Conservation (phyloP, 1,140 invertebrate species). For the Lasioglossum baleicum region DNA sequence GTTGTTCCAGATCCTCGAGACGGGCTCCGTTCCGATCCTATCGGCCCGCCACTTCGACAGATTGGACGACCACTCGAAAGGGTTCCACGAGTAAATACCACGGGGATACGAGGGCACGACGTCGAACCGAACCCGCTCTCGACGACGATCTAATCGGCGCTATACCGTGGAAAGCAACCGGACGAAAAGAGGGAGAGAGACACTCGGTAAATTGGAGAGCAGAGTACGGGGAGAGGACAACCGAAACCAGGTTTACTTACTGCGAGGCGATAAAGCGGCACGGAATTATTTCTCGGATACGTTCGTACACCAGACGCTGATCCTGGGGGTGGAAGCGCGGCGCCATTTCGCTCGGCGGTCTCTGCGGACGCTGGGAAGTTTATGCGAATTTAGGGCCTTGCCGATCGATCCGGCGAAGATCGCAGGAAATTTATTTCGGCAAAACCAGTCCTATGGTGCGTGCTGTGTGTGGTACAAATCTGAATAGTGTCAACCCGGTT, state of each 20-base stretch:
- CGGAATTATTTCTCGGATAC: background rate
- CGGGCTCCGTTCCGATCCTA: constrained; percentile 43
- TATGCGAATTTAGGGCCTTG: too few species aligned
- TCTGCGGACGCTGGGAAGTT: too few species aligned
- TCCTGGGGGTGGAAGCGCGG: too few species aligned
- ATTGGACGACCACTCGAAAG: constrained; percentile 36
- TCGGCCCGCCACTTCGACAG: constrained; percentile 25
- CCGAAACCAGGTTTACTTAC: background rate
- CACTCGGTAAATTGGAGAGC: constrained; percentile 21
- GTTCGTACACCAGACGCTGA: background rate
- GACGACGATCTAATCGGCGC: constrained; percentile 32
- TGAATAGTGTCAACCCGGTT: too few species aligned
- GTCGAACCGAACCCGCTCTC: background rate
- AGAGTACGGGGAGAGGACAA: background rate
- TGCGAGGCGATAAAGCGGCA: background rate
- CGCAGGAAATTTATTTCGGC: too few species aligned
- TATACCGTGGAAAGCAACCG: constrained; percentile 35
- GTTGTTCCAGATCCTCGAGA: constrained; percentile 26
- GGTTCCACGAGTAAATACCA: constrained; percentile 13
- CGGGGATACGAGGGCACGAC: constrained; percentile 20
- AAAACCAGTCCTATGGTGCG: too few species aligned
- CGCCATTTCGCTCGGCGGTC: too few species aligned
- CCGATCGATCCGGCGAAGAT: too few species aligned
- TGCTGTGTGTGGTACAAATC: too few species aligned
- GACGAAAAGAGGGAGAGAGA: background rate